phyloP scores from a whole-genome alignment of 2,888 invertebrate species.

The Phania funesta region DNA sequence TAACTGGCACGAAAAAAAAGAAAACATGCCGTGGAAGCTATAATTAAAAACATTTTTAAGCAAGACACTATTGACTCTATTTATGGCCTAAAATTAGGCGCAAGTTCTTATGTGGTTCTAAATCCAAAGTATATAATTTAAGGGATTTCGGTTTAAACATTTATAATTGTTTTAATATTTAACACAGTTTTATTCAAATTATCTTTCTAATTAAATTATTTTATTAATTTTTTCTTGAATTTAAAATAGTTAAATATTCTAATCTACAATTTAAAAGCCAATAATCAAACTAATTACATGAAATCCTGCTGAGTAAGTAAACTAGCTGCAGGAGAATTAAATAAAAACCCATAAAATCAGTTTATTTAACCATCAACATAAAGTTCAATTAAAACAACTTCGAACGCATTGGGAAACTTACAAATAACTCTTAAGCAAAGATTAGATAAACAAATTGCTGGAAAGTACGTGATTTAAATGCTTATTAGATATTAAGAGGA shows the following conservation, averaged over 20 bases:
- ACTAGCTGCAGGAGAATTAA: not conserved
- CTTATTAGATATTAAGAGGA: conserved; percentile 49
- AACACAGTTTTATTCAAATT: no score
- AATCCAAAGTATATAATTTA: no score
- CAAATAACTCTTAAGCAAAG: not conserved
- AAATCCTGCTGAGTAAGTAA: conserved; percentile 33
- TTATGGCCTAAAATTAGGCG: no score
- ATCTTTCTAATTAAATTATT: no score
- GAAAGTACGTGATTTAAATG: conserved; percentile 56
- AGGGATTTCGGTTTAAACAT: no score
- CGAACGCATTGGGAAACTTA: not conserved
- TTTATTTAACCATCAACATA: no score
- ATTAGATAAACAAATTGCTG: conserved; percentile 54
- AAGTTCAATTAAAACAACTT: not conserved
- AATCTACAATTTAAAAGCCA: conserved; percentile 29
- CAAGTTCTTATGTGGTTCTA: no score
- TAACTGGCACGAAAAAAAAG: not conserved
- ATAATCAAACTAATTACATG: conserved; percentile 49
- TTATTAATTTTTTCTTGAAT: not conserved
- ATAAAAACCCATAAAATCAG: no score
- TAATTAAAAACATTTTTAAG: not conserved
- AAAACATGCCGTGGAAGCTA: not conserved
- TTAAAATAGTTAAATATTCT: not conserved
- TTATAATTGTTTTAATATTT: no score
- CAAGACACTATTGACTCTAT: no score